A percentile compares a stretch with the other conserved stretches of the same genome.
Evolutionary conservation across 2,797 vertebrate species (phyloP).

Genomic region (Protosalanx chinensis): DNA sequence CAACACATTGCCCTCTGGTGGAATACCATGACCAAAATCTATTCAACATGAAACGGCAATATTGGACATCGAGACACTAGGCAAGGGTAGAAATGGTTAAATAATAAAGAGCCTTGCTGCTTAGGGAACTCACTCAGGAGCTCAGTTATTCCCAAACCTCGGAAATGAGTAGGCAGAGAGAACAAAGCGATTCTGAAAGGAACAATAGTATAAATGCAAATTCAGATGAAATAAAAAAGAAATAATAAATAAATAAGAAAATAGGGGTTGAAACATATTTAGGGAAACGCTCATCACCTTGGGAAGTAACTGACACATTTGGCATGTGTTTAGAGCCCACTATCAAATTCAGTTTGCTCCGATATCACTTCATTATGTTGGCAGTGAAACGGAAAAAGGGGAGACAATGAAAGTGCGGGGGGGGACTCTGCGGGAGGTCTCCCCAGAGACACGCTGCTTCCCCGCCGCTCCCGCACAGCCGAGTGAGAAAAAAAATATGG

Average conservation of each 20-base stretch:
- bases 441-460: conserved; percentile 62
- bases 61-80: neutral
- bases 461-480: conserved; percentile 48
- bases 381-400: conserved; percentile 57
- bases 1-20: conserved; percentile 66
- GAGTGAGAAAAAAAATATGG: conserved; percentile 58
- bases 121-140: conserved; percentile 25
- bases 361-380: conserved; percentile 60
- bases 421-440: conserved; percentile 59
- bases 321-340: conserved; percentile 52
- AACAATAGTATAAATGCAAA: conserved; percentile 43
- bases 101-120: conserved; percentile 42
- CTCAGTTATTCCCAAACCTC: neutral
- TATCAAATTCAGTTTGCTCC: conserved; percentile 61
- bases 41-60: too few relatives aligned
- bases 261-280: conserved; percentile 26
- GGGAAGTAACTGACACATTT: conserved; percentile 53
- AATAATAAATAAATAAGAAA: conserved; percentile 44
- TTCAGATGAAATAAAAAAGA: conserved; percentile 17
- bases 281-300: conserved; percentile 39
- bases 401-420: conserved; percentile 65
- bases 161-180: conserved; percentile 9
- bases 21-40: conserved; percentile 32
- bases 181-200: conserved; percentile 41
- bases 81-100: neutral